Percentiles rank a stretch among this genome's conserved stretches.
phyloP scores from a whole-genome alignment of 2,797 vertebrate species.

The Malurus leucopterus region DNA sequence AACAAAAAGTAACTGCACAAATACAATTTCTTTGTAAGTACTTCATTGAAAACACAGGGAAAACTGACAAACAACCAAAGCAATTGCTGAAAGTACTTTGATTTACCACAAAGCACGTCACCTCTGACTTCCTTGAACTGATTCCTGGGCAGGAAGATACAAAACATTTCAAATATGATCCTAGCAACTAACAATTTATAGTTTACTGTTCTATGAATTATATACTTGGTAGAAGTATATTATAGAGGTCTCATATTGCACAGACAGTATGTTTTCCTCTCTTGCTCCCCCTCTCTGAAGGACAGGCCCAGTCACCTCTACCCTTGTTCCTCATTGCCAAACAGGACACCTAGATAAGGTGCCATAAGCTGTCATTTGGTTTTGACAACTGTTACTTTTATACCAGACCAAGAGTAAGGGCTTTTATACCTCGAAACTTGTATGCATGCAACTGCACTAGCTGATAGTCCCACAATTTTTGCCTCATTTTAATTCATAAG shows the following conservation, averaged over 20 bases:
- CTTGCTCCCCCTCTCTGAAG: neutral
- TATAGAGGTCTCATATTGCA: neutral
- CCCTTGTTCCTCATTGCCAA: constrained; percentile 10
- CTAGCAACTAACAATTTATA: neutral
- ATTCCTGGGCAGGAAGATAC: neutral
- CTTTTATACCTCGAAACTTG: neutral
- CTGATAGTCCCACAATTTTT: neutral
- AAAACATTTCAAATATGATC: neutral
- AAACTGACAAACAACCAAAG: neutral
- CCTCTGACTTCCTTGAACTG: neutral
- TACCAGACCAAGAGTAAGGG: neutral
- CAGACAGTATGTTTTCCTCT: neutral
- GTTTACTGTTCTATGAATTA: neutral
- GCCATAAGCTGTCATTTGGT: neutral
- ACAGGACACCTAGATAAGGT: constrained; percentile 4
- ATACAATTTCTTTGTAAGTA: neutral
- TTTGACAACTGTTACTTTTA: neutral
- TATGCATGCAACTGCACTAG: neutral
- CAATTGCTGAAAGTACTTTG: constrained; percentile 7
- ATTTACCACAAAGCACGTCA: neutral
- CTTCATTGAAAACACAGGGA: constrained; percentile 8
- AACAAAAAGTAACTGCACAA: neutral
- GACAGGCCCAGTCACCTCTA: neutral
- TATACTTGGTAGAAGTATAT: neutral
- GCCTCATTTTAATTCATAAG: neutral